These are phyloP conservation scores for Microctonus hyperodae DNA, from an alignment of 2,888 invertebrate species.

Conservation along the genomic window DNA sequence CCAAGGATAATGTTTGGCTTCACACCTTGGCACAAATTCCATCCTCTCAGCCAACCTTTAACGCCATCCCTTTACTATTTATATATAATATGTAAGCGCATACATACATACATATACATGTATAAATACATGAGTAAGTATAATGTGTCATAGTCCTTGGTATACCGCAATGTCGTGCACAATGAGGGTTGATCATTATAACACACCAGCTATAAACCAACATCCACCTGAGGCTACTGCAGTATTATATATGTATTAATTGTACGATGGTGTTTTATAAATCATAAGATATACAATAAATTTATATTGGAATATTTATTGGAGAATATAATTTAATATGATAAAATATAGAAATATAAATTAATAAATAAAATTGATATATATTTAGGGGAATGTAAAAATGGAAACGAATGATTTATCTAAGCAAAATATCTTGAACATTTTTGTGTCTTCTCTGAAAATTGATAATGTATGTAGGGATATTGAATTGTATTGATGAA, in stretches of 20 bases:
- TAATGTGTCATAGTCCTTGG: constrained; percentile 18
- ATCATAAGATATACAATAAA: too few species aligned
- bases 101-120: not conserved
- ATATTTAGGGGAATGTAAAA: too few species aligned
- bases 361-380: too few species aligned
- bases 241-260: not conserved
- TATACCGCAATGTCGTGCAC: constrained; percentile 32
- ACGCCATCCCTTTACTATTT: not conserved
- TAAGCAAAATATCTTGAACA: too few species aligned
- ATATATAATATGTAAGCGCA: not conserved
- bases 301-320: not conserved
- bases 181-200: constrained; percentile 47
- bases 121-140: constrained; percentile 7
- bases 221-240: constrained; percentile 44
- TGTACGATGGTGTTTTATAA: not conserved
- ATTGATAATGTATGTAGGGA: too few species aligned
- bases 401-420: too few species aligned
- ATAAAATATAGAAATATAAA: not conserved
- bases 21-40: not conserved
- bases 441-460: too few species aligned
- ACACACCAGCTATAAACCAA: constrained; percentile 41
- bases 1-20: not conserved
- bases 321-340: not conserved
- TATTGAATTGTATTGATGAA: too few species aligned
- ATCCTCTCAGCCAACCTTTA: too few species aligned